phyloP scores from a whole-genome alignment of 92 coral and sea anemone species.

The Chrysogorgia sp. region DNA sequence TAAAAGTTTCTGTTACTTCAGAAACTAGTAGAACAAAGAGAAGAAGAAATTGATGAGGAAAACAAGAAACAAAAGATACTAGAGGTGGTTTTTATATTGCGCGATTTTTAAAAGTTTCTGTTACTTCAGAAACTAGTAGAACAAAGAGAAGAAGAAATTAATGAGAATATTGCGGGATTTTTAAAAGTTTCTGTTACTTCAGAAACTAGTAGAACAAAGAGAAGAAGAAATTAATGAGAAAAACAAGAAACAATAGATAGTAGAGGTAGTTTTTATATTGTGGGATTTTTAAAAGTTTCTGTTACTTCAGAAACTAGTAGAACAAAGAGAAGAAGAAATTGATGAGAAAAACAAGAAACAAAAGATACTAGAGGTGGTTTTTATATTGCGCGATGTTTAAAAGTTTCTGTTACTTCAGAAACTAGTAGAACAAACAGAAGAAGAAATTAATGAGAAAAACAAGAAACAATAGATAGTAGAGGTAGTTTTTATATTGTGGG shows the following conservation, averaged over 20 bases:
- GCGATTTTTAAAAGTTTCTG: conserved; percentile 90
- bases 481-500: conserved; percentile 91
- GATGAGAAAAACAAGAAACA: conserved; percentile 66
- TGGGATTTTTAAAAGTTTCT: conserved; percentile 93
- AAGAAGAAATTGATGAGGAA: conserved; percentile 51
- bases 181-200: conserved; percentile 90
- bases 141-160: conserved; percentile 47
- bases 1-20: conserved; percentile 92
- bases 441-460: conserved; percentile 48
- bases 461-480: conserved; percentile 78
- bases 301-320: conserved; percentile 76
- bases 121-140: conserved; percentile 76
- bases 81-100: conserved; percentile 93
- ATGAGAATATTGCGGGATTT: conserved; percentile 75
- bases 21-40: conserved; percentile 61
- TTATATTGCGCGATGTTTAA: conserved; percentile 92
- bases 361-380: conserved; percentile 86
- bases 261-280: conserved; percentile 89
- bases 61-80: conserved; percentile 73
- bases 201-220: conserved; percentile 64
- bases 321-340: conserved; percentile 44
- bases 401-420: conserved; percentile 88
- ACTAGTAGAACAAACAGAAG: conserved; percentile 58
- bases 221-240: conserved; percentile 51
- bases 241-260: conserved; percentile 71